phyloP scores from a whole-genome alignment of 2,113 vertebrate species.

The Scolopax mira region DNA sequence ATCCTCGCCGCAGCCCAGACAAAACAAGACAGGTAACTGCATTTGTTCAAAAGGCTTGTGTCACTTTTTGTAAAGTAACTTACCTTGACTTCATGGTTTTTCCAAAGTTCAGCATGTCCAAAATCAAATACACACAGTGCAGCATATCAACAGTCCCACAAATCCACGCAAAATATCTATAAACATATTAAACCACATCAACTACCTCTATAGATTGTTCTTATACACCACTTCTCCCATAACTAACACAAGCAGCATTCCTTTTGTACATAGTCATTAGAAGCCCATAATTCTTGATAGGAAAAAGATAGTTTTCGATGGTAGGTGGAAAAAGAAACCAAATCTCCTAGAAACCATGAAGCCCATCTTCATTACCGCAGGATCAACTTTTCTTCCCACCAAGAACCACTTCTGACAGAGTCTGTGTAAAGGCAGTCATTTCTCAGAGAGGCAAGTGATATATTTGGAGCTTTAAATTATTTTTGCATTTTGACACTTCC shows the following conservation, averaged over 20 bases:
- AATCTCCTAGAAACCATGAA: neutral
- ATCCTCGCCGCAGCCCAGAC: fast-evolving
- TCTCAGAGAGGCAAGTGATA: neutral
- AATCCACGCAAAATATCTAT: neutral
- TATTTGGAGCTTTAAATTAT: neutral
- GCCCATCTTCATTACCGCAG: neutral
- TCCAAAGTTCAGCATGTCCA: neutral
- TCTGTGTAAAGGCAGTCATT: neutral
- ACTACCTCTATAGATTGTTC: neutral
- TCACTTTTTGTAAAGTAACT: neutral
- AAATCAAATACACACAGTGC: neutral
- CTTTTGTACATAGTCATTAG: neutral
- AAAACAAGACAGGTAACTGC: neutral
- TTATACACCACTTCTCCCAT: neutral
- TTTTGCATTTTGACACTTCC: too few species aligned
- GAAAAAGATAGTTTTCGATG: neutral
- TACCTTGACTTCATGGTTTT: neutral
- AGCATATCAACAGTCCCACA: neutral
- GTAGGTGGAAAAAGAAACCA: neutral
- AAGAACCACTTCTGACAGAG: neutral
- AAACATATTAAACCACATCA: neutral
- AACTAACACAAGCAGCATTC: neutral
- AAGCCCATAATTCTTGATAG: neutral
- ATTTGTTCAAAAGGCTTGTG: neutral
- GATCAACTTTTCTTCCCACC: neutral